Evolutionary conservation across 2,113 vertebrate genomes (phyloP).

Genomic region (Clarias gariepinus): DNA sequence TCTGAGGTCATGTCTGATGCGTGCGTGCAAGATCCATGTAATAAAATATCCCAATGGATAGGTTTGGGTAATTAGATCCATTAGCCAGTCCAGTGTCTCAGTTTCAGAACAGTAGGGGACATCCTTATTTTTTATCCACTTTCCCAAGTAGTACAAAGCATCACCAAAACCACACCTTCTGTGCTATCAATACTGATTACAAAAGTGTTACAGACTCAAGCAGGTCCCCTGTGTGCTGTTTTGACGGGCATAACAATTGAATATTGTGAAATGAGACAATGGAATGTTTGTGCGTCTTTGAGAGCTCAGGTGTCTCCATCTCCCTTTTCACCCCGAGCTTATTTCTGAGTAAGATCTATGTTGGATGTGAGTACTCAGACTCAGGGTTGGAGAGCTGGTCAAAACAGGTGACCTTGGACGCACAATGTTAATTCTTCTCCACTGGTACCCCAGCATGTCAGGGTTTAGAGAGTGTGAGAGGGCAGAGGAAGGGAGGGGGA

Average conservation of each 20-base stretch:
- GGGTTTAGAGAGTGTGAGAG: not conserved
- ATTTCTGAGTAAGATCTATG: not conserved
- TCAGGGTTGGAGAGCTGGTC: not conserved
- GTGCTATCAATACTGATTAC: not conserved
- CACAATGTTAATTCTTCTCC: conserved; percentile 4
- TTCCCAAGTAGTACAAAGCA: not conserved
- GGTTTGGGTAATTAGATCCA: not conserved
- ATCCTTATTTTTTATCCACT: not conserved
- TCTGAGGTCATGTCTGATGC: not conserved
- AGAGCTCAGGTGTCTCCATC: conserved; percentile 19
- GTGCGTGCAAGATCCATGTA: not conserved
- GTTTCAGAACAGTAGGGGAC: not conserved
- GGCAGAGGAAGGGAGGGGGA: not conserved
- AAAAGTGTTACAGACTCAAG: not conserved
- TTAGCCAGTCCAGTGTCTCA: not conserved
- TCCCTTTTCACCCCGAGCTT: not conserved
- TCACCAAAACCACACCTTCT: not conserved
- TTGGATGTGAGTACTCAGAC: conserved; percentile 27
- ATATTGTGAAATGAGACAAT: conserved; percentile 19
- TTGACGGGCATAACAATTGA: not conserved
- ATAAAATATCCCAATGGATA: not conserved
- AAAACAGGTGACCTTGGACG: not conserved
- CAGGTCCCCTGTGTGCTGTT: not conserved
- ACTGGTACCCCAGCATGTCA: conserved; percentile 2
- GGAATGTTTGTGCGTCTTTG: conserved; percentile 12